Evolutionary conservation across 35 echinoderm and acorn worm genomes (phyloP).

Genomic region (Apostichopus californicus): DNA sequence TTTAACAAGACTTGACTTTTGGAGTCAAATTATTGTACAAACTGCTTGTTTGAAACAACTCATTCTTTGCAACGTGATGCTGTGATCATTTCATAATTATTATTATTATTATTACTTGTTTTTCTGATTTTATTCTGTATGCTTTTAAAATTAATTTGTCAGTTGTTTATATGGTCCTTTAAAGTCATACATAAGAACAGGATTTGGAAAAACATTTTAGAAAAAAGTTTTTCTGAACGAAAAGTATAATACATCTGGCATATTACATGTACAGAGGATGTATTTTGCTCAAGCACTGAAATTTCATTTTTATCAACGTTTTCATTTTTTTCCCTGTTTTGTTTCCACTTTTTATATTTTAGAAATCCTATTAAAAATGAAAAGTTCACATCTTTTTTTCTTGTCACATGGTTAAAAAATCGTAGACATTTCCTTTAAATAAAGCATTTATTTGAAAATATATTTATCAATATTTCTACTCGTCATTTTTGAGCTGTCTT

Average conservation of each 20-base stretch:
- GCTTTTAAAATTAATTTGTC: too few relatives aligned
- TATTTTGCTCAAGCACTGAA: slow-evolving; percentile 41
- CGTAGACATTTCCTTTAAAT: slow-evolving; percentile 32
- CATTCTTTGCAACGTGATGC: too few relatives aligned
- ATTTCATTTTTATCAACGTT: neutral
- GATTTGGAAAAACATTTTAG: too few relatives aligned
- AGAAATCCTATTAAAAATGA: slow-evolving; percentile 32
- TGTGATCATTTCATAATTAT: too few relatives aligned
- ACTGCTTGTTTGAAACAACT: too few relatives aligned
- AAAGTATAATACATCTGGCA: neutral
- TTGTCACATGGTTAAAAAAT: slow-evolving; percentile 10
- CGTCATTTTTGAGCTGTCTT: neutral
- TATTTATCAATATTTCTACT: neutral
- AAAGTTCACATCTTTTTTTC: slow-evolving; percentile 9
- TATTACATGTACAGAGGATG: slow-evolving; percentile 21
- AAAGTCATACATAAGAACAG: too few relatives aligned
- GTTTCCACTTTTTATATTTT: neutral
- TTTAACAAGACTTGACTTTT: too few relatives aligned
- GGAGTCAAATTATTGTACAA: too few relatives aligned
- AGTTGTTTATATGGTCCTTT: too few relatives aligned
- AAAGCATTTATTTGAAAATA: slow-evolving; percentile 34
- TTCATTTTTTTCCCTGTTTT: neutral
- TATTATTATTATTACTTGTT: too few relatives aligned
- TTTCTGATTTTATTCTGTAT: too few relatives aligned
- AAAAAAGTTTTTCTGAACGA: neutral